Conservation (phyloP, 2,888 invertebrate species). For the Protophormia terraenovae region DNA sequence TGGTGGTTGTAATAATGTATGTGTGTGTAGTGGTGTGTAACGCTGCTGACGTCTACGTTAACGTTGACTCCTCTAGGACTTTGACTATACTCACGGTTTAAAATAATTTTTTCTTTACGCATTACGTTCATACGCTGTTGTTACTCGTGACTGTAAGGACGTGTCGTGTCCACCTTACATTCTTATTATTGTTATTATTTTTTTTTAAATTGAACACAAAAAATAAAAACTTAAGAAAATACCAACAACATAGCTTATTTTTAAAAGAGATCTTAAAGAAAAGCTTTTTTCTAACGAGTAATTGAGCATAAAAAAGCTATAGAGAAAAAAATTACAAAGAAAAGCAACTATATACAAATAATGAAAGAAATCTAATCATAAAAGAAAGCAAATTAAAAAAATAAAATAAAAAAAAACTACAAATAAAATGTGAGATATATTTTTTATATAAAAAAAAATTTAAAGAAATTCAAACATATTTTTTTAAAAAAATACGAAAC, state of each 20-base stretch:
- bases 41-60: constrained; percentile 34
- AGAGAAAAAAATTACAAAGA: constrained; percentile 28
- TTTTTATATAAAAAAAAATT: background rate
- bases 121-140: constrained; percentile 67
- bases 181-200: background rate
- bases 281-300: constrained; percentile 38
- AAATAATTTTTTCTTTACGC: constrained; percentile 68
- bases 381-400: constrained; percentile 7
- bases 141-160: constrained; percentile 69
- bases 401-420: constrained; percentile 17
- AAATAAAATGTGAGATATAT: constrained; percentile 36
- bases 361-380: background rate
- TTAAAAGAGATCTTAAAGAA: constrained; percentile 46
- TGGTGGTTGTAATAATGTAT: constrained; percentile 31
- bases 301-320: constrained; percentile 29
- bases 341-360: background rate
- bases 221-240: background rate
- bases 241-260: constrained; percentile 22
- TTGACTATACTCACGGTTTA: constrained; percentile 62
- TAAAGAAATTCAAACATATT: background rate
- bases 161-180: constrained; percentile 62
- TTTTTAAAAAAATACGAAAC: background rate
- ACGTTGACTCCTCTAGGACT: constrained; percentile 67
- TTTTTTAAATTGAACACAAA: background rate
- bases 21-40: constrained; percentile 49